Evolutionary conservation across 1,140 invertebrate genomes (phyloP).

Genomic region (Popillia japonica): DNA sequence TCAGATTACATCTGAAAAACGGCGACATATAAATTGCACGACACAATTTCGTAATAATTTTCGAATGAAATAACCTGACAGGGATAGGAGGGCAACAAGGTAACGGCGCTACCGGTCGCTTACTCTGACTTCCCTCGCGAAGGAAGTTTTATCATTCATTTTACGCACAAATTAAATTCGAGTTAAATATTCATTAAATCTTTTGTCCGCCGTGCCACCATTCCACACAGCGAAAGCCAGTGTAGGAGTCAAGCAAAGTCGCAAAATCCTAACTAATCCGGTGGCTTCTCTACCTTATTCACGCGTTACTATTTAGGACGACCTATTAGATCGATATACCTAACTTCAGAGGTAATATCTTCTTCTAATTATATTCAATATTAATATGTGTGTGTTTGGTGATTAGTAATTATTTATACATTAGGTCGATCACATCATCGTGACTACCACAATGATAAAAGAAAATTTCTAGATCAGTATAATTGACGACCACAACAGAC

Average conservation of each 20-base stretch:
- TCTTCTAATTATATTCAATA: too few species aligned
- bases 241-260: background rate
- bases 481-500: too few species aligned
- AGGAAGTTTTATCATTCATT: constrained; percentile 4
- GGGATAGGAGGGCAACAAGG: background rate
- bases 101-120: background rate
- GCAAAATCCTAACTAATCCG: background rate
- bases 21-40: too few species aligned
- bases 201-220: background rate
- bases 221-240: background rate
- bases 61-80: background rate
- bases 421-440: too few species aligned
- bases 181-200: constrained; percentile 16
- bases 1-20: too few species aligned
- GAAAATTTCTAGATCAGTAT: too few species aligned
- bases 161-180: constrained; percentile 18
- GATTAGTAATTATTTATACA: too few species aligned
- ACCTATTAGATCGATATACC: too few species aligned
- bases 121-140: background rate
- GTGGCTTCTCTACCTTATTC: background rate
- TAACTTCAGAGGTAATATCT: too few species aligned
- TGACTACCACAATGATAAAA: too few species aligned
- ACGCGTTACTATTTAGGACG: background rate
- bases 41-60: constrained; percentile 1
- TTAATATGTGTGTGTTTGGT: too few species aligned